Base-by-base conservation (phyloP, 1,140 invertebrate genomes). In the Drosophila lini region DNA sequence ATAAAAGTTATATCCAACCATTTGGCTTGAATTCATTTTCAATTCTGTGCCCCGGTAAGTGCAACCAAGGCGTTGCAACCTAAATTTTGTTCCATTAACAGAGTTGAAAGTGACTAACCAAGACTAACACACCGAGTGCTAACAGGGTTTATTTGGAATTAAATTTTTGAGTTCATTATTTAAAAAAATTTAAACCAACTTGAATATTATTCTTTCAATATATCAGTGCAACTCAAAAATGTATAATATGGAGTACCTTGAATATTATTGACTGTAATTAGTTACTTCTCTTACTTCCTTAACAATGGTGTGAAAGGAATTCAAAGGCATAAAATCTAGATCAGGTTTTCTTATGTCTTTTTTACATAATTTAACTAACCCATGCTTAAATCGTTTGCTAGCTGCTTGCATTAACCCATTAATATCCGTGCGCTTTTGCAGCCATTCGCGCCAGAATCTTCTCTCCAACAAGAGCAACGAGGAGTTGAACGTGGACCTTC, bases 371-470 rank as follows among this genome's bases (percentile, higher is more conserved):
- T 44, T 1, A 6, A 22, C 3, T 36, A 73, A 61, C 36, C 19
- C 19, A 19, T 45, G 11, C 25, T 22, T 59, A 3, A 59, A n/a
- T 52, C 47, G 9, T 32, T 47, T 48, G 44, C 71, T 80, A 58
- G 52, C 62, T 41, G 81, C 89, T 86, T 86, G 41, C 63, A 80
- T 83, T 86, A 88, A 88, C 83, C 80, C 73, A 83, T 70, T 82
- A 91, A 90, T 81, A 83, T 64, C 62, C 68, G 34, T 79, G 74
- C 74, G 75, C 83, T 58, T 67, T 88, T 88, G 57, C 93, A 97
- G 96, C 90, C 97, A 97, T 91, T 97, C 96, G 10, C 95, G 96
- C 53, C 96, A 97, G 93, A 97, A 97, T 93, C 94, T 97, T 34
- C 94, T 97, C 3, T 97, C 96, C n/a, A 94, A 93, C 83, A 94